Evolutionary conservation across 2,797 vertebrate genomes (phyloP).

Genomic region (Molossus molossus): DNA sequence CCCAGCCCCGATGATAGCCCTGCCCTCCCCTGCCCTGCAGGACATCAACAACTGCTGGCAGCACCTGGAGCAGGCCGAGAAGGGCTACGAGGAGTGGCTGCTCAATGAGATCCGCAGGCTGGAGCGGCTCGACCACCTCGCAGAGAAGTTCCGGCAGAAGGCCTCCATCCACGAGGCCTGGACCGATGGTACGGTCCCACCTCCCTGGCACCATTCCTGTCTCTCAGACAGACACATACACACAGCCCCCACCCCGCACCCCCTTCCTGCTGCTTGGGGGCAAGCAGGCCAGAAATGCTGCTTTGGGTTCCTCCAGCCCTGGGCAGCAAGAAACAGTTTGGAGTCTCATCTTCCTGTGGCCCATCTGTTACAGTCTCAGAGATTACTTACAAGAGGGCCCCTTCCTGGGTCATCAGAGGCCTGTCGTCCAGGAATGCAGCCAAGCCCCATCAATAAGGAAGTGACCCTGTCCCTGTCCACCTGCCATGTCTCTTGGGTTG

Average conservation of each 20-base stretch:
- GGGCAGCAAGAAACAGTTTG: neutral
- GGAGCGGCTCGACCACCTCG: slow-evolving; percentile 96
- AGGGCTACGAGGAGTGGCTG: slow-evolving; percentile 97
- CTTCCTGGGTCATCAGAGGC: neutral
- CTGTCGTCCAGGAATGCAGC: neutral
- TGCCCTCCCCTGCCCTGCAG: slow-evolving; percentile 83
- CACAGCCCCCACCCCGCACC: too few relatives aligned
- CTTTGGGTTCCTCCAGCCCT: neutral
- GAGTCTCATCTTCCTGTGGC: neutral
- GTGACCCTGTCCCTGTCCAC: neutral
- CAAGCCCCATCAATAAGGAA: neutral
- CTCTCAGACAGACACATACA: neutral
- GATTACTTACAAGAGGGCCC: neutral
- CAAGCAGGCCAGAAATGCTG: neutral
- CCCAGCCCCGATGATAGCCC: neutral
- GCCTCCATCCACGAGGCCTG: slow-evolving; percentile 96
- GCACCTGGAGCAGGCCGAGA: slow-evolving; percentile 95
- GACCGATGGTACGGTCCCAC: slow-evolving; percentile 92
- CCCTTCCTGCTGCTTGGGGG: neutral
- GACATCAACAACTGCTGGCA: slow-evolving; percentile 96
- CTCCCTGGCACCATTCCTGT: accelerated
- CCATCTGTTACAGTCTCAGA: neutral
- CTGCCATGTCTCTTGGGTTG: accelerated
- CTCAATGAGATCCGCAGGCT: slow-evolving; percentile 96
- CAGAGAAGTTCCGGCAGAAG: slow-evolving; percentile 97